Percentiles rank a stretch among this genome's conserved stretches.
Evolutionary conservation across 2,113 vertebrate species (phyloP).

Genomic region (Chloroceryle aenea): DNA sequence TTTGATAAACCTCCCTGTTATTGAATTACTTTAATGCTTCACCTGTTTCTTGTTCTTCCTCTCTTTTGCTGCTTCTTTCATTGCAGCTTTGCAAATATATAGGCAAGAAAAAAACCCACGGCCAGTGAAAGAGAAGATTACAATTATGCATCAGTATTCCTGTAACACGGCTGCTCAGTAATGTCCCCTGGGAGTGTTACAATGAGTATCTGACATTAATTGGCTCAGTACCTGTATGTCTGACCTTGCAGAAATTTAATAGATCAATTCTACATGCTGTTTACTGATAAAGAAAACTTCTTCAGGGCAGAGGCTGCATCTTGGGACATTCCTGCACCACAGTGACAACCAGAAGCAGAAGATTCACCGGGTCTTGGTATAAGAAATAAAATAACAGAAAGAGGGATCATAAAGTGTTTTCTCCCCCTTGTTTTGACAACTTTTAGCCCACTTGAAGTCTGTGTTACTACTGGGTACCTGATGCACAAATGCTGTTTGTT

Average conservation of each 20-base stretch:
- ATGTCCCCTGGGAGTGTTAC: slow-evolving; percentile 71
- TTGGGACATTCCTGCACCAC: background rate
- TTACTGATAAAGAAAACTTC: slow-evolving; percentile 36
- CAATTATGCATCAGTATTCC: slow-evolving; percentile 78
- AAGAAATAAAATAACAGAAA: background rate
- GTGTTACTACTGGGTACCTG: background rate
- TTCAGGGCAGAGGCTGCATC: background rate
- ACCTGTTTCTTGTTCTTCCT: background rate
- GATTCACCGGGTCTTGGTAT: background rate
- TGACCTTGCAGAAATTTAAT: slow-evolving; percentile 77
- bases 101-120: slow-evolving; percentile 54
- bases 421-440: background rate
- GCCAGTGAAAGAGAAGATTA: slow-evolving; percentile 70
- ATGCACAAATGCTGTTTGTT: background rate
- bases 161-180: slow-evolving; percentile 58
- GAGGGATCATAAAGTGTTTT: background rate
- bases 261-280: slow-evolving; percentile 46
- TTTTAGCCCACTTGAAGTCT: background rate
- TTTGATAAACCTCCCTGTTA: background rate
- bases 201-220: slow-evolving; percentile 78
- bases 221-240: slow-evolving; percentile 69
- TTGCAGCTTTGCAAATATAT: slow-evolving; percentile 6
- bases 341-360: background rate
- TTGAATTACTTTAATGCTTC: slow-evolving; percentile 7
- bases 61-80: background rate